Evolutionary conservation across 2,888 invertebrate genomes (phyloP), one percentile per base, ranked within the genome.

Genomic region (Alsophila aescularia): DNA sequence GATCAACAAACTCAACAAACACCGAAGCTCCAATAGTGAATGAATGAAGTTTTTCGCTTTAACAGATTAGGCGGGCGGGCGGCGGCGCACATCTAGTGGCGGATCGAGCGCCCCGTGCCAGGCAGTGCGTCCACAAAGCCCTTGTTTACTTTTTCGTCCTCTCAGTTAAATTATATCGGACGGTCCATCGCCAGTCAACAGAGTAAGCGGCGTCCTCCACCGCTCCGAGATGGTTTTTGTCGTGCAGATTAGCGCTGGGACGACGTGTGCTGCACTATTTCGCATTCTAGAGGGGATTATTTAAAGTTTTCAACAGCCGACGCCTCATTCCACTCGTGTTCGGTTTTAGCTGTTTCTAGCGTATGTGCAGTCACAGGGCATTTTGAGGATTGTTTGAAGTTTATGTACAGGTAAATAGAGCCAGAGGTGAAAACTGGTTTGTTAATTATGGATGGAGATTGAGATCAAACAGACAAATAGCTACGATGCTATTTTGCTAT

Each of bases 161-260:
- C 72, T 66, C 75, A 70, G 78, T 79, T 80, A 79, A 81, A 81
- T n/a, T n/a, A n/a, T 82, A 83, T 83, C 81, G 77, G 72, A 75
- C 76, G 77, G 67, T 82, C 73, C 74, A 81, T 81, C 79, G 79
- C 77, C 73, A 75, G 79, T 77, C 81, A 80, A 82, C 79, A 79
- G 77, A 71, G 79, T 79, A 80, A 81, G 77, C 76, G 66, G 63
- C 66, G 68, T 72, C 68, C 68, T 69, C 55, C 60, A 67, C 66
- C 62, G 64, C 14, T n/a, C n/a, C 60, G 71, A 66, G 74, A 78
- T 73, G 74, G 74, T 82, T 82, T 83, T 82, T 81, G 80, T 80
- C 76, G 75, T 67, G 58, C 70, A 81, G 83, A 83, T 83, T 83
- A 83, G 72, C 72, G 73, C 68, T 62, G 58, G 66, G 71, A 74